A percentile compares a stretch with the other conserved stretches of the same genome.
Conservation (phyloP, 2,888 invertebrate genomes). For the Latheticus oryzae region DNA sequence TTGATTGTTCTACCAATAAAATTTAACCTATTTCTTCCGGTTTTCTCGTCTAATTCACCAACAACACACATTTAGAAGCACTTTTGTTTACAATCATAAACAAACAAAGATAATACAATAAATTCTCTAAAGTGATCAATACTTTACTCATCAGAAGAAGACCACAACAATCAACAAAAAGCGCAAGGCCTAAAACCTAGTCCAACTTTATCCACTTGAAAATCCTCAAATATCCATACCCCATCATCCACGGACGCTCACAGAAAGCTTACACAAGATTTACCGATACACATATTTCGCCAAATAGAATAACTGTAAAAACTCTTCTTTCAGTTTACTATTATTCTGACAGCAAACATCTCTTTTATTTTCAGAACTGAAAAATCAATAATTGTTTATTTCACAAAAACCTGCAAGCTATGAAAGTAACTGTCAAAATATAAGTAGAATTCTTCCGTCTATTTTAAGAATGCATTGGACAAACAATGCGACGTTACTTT, state of each 20-base stretch:
- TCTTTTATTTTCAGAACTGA: too few relatives aligned
- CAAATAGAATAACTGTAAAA: constrained; percentile 22
- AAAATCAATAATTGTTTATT: too few relatives aligned
- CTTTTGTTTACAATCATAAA: too few relatives aligned
- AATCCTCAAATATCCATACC: constrained; percentile 28
- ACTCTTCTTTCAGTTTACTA: too few relatives aligned
- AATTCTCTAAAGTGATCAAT: constrained; percentile 15
- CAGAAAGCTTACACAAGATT: constrained; percentile 30
- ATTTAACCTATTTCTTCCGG: neutral
- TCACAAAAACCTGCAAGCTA: too few relatives aligned
- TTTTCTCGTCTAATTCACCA: constrained; percentile 1
- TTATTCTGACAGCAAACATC: too few relatives aligned
- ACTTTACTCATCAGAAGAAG: constrained; percentile 18
- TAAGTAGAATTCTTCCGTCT: too few relatives aligned
- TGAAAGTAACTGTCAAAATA: too few relatives aligned
- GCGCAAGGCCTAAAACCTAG: constrained; percentile 16
- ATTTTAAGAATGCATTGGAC: too few relatives aligned
- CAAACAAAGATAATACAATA: constrained; percentile 6
- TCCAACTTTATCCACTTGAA: constrained; percentile 29
- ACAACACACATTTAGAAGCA: neutral
- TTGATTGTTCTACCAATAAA: constrained; percentile 13
- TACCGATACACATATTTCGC: constrained; percentile 29
- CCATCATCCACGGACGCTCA: constrained; percentile 28
- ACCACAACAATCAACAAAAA: constrained; percentile 30
- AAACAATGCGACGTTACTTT: too few relatives aligned